A percentile compares a stretch with the other conserved stretches of the same genome.
These are phyloP conservation scores for Gyps fulvus DNA, from an alignment of 2,113 vertebrate species.

Conservation along the genomic window DNA sequence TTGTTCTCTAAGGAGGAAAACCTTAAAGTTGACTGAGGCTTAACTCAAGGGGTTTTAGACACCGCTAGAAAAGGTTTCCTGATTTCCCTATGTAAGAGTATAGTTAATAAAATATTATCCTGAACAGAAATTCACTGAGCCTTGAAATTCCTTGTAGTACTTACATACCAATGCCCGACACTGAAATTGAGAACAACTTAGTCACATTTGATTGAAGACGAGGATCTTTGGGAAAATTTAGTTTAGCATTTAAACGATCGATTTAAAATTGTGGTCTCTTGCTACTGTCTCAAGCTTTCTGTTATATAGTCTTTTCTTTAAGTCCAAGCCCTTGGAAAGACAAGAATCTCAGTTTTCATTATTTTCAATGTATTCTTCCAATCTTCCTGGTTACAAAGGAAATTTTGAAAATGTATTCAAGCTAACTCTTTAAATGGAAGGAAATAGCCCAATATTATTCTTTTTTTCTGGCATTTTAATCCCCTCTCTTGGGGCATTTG, in stretches of 20 bases:
- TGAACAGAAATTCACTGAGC: background rate
- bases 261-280: background rate
- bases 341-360: background rate
- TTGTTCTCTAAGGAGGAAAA: background rate
- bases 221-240: background rate
- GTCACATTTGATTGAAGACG: background rate
- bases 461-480: background rate
- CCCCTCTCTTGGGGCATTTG: background rate
- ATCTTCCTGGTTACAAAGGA: background rate
- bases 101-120: background rate
- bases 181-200: background rate
- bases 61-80: background rate
- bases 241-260: background rate
- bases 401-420: background rate
- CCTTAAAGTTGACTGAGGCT: background rate
- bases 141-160: background rate
- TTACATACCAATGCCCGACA: background rate
- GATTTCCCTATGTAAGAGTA: background rate
- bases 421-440: background rate
- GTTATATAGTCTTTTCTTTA: background rate
- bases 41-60: background rate
- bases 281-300: background rate
- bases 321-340: background rate
- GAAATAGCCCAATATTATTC: background rate
- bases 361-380: background rate